Base-by-base conservation (phyloP, 2,113 vertebrate genomes). In the Calyptomena viridis region DNA sequence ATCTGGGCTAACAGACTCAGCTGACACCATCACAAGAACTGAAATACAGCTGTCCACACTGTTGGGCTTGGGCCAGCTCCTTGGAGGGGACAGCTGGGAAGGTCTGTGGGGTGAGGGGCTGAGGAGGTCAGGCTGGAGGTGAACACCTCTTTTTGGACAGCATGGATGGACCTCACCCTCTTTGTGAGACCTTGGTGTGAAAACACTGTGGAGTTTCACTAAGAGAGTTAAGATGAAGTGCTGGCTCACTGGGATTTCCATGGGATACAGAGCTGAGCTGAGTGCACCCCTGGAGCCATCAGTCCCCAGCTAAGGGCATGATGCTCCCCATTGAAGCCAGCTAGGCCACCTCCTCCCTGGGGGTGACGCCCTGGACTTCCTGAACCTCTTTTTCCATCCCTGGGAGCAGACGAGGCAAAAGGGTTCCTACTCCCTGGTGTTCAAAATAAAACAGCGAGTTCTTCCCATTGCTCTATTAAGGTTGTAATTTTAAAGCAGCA, bases 401-500 rank as follows among this genome's bases (percentile, higher is more conserved):
- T 8, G 5, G 17, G 25, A 71, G 44, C 20, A 63, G 39, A 17
- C 47, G 67, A 74, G 30, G 47, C 1, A 0, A 55, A 87, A 75
- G 25, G 25, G 22, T 49, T 68, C 39, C n/a, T 44, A 2, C 18
- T 88, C 21, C 50, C 62, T 2, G 1, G 6, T 14, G 44, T 37
- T 64, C 19, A 33, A 76, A 93, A 90, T 81, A 84, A 84, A 90
- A 9, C 47, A 90, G 66, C 25, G 40, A 68, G 15, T 62, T 78
- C 37, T 84, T 58, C 66, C 79, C 80, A 30, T 25, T 91, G 58
- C 35, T 92, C 77, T 89, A 58, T 87, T 86, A 66, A 93, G 66
- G 62, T 33, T 2, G 5, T 66, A 53, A 94, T 96, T 95, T 96
- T 87, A 94, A 90, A 82, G 76, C 49, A 96, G 84, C 69, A 76